Conservation (phyloP, 2,797 vertebrate genomes). For the Chaetophractus vellerosus region DNA sequence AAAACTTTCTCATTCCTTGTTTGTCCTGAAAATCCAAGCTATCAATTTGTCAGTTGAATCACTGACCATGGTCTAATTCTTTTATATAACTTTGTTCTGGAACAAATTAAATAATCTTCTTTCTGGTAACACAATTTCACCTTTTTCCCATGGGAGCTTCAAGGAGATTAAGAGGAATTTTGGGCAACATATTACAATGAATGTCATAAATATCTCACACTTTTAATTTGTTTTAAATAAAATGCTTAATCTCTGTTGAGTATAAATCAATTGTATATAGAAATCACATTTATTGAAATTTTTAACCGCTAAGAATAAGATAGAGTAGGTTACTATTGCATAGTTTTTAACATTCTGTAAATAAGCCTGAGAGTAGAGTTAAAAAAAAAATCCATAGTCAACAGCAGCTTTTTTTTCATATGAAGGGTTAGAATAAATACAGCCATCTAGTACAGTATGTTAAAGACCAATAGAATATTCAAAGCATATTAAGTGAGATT, state of each 20-base stretch:
- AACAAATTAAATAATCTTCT: slow-evolving; percentile 77
- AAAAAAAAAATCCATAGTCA: slow-evolving; percentile 66
- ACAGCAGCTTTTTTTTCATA: slow-evolving; percentile 77
- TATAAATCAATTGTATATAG: slow-evolving; percentile 78
- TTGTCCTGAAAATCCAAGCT: not conserved
- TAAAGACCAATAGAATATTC: slow-evolving; percentile 82
- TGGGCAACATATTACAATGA: slow-evolving; percentile 76
- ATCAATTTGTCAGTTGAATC: slow-evolving; percentile 68
- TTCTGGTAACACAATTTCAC: slow-evolving; percentile 57
- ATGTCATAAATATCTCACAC: slow-evolving; percentile 84
- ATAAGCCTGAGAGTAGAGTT: slow-evolving; percentile 49
- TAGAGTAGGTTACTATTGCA: slow-evolving; percentile 68
- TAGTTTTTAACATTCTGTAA: slow-evolving; percentile 82
- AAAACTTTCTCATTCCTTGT: not conserved
- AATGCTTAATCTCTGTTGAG: slow-evolving; percentile 84
- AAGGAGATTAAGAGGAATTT: slow-evolving; percentile 72
- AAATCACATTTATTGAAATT: slow-evolving; percentile 78
- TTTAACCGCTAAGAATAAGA: slow-evolving; percentile 81
- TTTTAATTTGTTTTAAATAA: slow-evolving; percentile 87
- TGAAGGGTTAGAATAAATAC: slow-evolving; percentile 71
- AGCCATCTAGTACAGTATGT: slow-evolving; percentile 39
- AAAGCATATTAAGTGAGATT: slow-evolving; percentile 78
- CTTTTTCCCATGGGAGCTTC: slow-evolving; percentile 72
- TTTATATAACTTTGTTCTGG: slow-evolving; percentile 48
- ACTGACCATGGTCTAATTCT: slow-evolving; percentile 54